phyloP scores from a whole-genome alignment of 2,797 vertebrate species.

The Hemibagrus guttatus region DNA sequence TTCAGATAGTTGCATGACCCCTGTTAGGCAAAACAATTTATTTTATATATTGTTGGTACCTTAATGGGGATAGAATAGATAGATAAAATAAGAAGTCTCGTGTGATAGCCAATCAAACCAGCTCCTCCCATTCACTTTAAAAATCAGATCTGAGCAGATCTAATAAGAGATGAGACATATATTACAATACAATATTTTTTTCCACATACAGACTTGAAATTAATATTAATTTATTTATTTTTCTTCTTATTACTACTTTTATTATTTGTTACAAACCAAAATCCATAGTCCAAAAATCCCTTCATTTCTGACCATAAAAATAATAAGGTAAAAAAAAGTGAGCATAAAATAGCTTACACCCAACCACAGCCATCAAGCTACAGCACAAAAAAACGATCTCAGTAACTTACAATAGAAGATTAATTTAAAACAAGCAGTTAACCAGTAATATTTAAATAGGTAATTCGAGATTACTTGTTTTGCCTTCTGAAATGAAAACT shows the following conservation, averaged over 20 bases:
- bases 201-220: too few relatives aligned
- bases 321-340: neutral
- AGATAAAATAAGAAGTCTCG: neutral
- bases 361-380: neutral
- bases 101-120: neutral
- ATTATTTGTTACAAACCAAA: neutral
- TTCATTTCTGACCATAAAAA: neutral
- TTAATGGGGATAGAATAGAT: neutral
- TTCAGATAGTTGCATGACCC: neutral
- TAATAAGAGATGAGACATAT: too few relatives aligned
- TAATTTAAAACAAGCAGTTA: neutral
- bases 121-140: neutral
- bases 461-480: conserved; percentile 2
- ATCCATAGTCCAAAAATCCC: neutral
- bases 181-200: too few relatives aligned
- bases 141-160: neutral
- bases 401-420: neutral
- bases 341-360: neutral
- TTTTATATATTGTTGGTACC: neutral
- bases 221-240: too few relatives aligned
- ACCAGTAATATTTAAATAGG: neutral
- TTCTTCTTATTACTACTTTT: too few relatives aligned
- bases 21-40: neutral
- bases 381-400: neutral
- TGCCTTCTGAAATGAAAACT: neutral